phyloP scores from a whole-genome alignment of 2,797 vertebrate species.

The Coracias cyanogaster region DNA sequence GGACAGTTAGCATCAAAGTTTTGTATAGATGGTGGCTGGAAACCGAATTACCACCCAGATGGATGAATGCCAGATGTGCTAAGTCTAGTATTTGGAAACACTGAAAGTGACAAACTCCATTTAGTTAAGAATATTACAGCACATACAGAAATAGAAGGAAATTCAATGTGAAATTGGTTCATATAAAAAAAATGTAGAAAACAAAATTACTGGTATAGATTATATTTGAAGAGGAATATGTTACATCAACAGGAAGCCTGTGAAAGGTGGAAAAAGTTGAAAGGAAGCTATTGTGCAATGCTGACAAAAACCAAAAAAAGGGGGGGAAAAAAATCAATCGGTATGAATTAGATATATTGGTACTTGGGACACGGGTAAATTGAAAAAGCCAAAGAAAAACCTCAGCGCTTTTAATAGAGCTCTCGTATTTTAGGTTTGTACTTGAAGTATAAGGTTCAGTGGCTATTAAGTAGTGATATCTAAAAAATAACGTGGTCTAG shows the following conservation, averaged over 20 bases:
- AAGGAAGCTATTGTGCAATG: neutral
- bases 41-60: neutral
- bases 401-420: neutral
- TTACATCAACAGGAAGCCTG: neutral
- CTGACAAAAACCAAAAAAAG: neutral
- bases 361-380: neutral
- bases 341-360: neutral
- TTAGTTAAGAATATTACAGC: neutral
- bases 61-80: neutral
- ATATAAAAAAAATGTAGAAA: neutral
- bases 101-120: neutral
- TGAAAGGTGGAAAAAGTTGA: neutral
- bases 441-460: neutral
- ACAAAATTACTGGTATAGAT: neutral
- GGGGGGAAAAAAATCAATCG: neutral
- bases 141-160: neutral
- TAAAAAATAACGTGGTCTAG: neutral
- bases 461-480: neutral
- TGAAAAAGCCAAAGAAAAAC: neutral
- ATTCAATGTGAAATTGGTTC: neutral
- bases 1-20: neutral
- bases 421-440: neutral
- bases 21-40: neutral
- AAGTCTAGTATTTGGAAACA: neutral
- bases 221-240: neutral